Evolutionary conservation across 2,888 invertebrate species (phyloP).

Genomic region (Salticus scenicus): DNA sequence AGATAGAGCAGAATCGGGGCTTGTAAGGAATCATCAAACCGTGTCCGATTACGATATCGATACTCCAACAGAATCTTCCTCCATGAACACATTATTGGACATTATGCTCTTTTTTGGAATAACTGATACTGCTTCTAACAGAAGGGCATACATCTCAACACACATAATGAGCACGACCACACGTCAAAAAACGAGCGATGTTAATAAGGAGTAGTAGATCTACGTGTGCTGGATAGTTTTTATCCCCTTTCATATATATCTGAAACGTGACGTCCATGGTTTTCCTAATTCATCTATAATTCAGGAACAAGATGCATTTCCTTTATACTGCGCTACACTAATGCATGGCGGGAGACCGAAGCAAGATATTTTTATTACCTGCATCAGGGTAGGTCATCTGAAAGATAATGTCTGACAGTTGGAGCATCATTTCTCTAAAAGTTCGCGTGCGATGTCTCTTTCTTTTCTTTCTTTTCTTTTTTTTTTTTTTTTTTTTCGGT

Average conservation of each 20-base stretch:
- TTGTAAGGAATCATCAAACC: not conserved
- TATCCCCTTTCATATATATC: not conserved
- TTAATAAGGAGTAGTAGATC: conserved; percentile 3
- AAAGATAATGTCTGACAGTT: not conserved
- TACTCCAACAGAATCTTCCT: not conserved
- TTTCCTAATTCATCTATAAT: conserved; percentile 6
- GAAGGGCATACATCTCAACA: not conserved
- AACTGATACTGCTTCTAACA: not conserved
- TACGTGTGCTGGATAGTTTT: not conserved
- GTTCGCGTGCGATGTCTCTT: no score
- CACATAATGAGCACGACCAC: not conserved
- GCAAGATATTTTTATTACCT: not conserved
- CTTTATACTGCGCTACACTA: not conserved
- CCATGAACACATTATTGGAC: conserved; percentile 6
- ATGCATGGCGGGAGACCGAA: not conserved
- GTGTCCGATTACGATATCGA: not conserved
- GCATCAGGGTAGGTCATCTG: not conserved
- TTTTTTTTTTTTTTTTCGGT: not conserved
- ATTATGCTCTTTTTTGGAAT: conserved; percentile 2
- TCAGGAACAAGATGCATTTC: conserved; percentile 7
- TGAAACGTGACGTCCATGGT: conserved; percentile 12
- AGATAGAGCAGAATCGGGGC: not conserved
- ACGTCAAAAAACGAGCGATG: conserved; percentile 4
- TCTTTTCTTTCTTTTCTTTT: no score
- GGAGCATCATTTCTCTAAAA: not conserved